Base-by-base conservation (phyloP, 2,113 vertebrate genomes). In the Apus apus region DNA sequence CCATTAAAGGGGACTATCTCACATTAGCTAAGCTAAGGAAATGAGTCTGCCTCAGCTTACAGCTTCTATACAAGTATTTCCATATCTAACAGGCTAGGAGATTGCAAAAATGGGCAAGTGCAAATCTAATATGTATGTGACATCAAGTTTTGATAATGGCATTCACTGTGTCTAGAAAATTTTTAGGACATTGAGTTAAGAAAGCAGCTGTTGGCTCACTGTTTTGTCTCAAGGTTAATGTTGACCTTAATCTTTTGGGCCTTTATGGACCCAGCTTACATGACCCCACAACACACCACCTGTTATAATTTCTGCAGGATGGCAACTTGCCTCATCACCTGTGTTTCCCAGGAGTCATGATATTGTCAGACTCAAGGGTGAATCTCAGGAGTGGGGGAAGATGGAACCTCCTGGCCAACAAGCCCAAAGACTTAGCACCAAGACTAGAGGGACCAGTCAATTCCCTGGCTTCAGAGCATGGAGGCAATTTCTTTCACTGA, bases 391-490 rank as follows among this genome's bases (percentile, higher is more conserved):
- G 45, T 80, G 22, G 2, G 5, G 27, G 38, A 74, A 34, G 13
- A 58, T 32, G 17, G 7, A 8, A 4, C 5, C 73, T 74, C 51
- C 51, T 66, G 46, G 30, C 14, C 51, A 80, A 30, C 3, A 20
- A 12, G 8, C 14, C 50, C 56, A 40, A 1, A 1, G 32, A 43
- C 26, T 72, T 30, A 26, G 18, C 4, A 17, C 14, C 1, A 2
- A 76, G 21, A 40, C 27, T 66, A 72, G 19, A 75, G 11, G 15
- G 7, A 29, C 7, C 26, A 60, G 38, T 60, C 5, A 82, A 51
- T 56, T 86, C n/a, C 11, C 21, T 36, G 4, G 14, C 16, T 80
- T 53, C 51, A 70, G 51, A 67, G 38, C 18, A 51, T 13, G 46
- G n/a, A 70, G 11, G 27, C 6, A 77, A 66, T 46, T 79, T 87